Base-by-base conservation (phyloP, 2,888 invertebrate genomes). In the Argyresthia albistria region DNA sequence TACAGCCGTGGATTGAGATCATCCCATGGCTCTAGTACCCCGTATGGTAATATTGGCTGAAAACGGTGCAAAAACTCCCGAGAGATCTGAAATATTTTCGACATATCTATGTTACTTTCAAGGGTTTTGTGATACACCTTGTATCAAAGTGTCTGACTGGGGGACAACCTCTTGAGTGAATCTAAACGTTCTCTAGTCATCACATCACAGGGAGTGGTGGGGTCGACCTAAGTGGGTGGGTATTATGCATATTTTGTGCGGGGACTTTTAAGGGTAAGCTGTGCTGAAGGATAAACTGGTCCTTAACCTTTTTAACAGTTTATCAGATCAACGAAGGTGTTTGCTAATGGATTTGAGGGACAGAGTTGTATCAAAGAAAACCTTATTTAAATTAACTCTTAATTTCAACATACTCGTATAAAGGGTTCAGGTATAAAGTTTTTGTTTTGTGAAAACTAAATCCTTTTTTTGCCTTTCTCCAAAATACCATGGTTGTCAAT, bases 1-100 rank as follows among this genome's bases (percentile, higher is more conserved):
- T 83, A 88, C 52, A 88, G 65, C 35, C 69, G 69, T 1, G 88
- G 88, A 53, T 83, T 67, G 36, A 86, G 71, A 60, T 76, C 72
- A 50, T 82, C 80, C 86, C 84, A 82, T 3, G 82, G 57, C 50
- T 83, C 80, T 9, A 74, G 54, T 10, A 79, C 75, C 42, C 84
- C 84, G 59, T 80, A 84, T 16, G 86, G 86, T 39, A 84, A 25
- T 25, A 25, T 25, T 25, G 25, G 25, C 25, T 25, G 60, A 54
- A 76, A 57, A 4, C 69, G 71, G 42, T 62, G 62, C 52, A 68
- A 63, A 60, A 67, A 61, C 50, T 61, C 59, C 56, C 35, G 8
- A 14, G 45, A 37, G 35, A 45, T 45, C 37, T 45, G 8, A 9
- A 11, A 35, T 61, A 64, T 66, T 68, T 63, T 67, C 67, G 54